Base-by-base conservation (phyloP, 2,113 vertebrate species). In the Varanus komodoensis region DNA sequence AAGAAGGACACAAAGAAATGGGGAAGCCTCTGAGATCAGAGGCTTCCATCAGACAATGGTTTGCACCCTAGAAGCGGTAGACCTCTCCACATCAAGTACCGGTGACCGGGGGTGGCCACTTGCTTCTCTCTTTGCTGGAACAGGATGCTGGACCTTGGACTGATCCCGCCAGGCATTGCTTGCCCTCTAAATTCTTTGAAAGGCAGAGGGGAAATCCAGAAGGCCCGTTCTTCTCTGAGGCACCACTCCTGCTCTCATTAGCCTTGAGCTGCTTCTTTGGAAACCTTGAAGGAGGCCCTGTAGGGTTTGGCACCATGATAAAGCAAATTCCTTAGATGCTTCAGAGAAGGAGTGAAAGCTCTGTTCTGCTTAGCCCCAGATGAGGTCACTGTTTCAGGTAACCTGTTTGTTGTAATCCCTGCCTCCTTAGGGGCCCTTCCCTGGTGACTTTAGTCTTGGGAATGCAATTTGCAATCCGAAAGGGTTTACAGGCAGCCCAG, bases 281-380 rank as follows among this genome's bases (percentile, higher is more conserved):
- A 88, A 88, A 88, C 17, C 48, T 0, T 29, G 11, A 32, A 19
- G 7, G 32, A 21, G 68, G 21, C 7, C 12, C 48, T 78, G 19
- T 11, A 9, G 25, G 34, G 57, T 38, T 64, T 29, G 48, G 23
- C 74, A 21, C 15, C 12, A 9, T 78, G 54, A 78, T 1, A 21
- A 27, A 87, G 73, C 54, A 67, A 64, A 78, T 87, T 78, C 86
- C 74, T 78, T 15, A 67, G 54, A 77, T 64, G 86, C 73, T 64
- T 77, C 8, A 23, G 54, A 29, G 27, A 57, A 2, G 6, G 61
- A 6, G 9, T 87, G n/a, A 38, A 38, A 77, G 34, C 73, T 44
- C 54, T n/a, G 52, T n/a, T 87, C 50, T 25, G 54, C 8, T 25
- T 23, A 9, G 3, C 57, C 38, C 38, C 52, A 2, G 48, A 64